A percentile compares a stretch with the other conserved stretches of the same genome.
Conservation (phyloP, 2,888 invertebrate species). For the Ephialtes manifestator region DNA sequence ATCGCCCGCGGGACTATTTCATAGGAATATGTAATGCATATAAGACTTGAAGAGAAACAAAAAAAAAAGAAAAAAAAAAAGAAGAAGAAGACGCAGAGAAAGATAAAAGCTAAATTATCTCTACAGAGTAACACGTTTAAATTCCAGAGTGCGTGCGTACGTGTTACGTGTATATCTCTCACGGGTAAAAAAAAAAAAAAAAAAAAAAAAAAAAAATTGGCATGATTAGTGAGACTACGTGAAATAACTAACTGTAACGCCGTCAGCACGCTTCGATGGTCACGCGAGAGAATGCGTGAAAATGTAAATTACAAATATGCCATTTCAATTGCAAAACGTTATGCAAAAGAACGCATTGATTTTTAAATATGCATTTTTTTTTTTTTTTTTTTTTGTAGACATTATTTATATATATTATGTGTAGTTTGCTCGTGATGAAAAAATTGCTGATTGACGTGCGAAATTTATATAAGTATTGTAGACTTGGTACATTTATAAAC, state of each 20-base stretch:
- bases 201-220: not conserved
- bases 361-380: not conserved
- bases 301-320: not conserved
- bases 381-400: not conserved
- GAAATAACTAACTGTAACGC: constrained; percentile 20
- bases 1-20: not conserved
- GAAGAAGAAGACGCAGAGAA: constrained; percentile 13
- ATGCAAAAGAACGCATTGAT: not conserved
- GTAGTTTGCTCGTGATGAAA: not conserved
- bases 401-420: not conserved
- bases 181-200: not conserved
- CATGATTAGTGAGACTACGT: constrained; percentile 14
- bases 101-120: not conserved
- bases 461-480: too few species aligned
- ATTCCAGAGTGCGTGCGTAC: constrained; percentile 38
- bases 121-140: not conserved
- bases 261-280: constrained; percentile 16
- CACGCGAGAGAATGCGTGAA: constrained; percentile 17
- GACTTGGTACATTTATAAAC: too few species aligned
- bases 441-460: too few species aligned
- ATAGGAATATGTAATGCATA: not conserved
- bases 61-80: constrained; percentile 5
- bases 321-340: constrained; percentile 3
- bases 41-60: not conserved
- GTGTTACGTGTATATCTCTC: constrained; percentile 12